A percentile compares a stretch with the other conserved stretches of the same genome.
phyloP scores from a whole-genome alignment of 2,797 vertebrate genomes.

The Channa striata region DNA sequence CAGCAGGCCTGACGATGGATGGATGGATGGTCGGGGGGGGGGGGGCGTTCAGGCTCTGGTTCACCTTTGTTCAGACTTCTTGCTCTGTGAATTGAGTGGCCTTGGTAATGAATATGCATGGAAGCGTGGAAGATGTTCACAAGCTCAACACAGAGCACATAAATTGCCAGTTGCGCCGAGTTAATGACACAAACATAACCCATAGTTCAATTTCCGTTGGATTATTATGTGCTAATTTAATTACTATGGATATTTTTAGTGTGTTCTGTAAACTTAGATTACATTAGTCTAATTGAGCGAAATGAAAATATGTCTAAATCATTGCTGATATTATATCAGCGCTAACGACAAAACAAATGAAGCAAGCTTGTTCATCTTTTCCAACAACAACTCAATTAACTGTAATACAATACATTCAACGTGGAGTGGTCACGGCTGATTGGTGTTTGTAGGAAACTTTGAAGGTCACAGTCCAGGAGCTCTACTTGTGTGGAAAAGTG shows the following conservation, averaged over 20 bases:
- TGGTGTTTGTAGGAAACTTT: conserved; percentile 62
- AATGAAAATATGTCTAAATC: conserved; percentile 64
- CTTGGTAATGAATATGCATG: conserved; percentile 75
- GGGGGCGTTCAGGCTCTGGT: conserved; percentile 62
- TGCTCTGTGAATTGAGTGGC: conserved; percentile 60
- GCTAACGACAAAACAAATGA: conserved; percentile 67
- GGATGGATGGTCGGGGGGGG: conserved; percentile 59
- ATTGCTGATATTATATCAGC: conserved; percentile 60
- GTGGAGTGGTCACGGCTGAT: conserved; percentile 47
- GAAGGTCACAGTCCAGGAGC: conserved; percentile 70
- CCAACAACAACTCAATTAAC: conserved; percentile 68
- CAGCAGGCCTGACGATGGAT: conserved; percentile 59
- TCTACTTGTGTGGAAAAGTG: conserved; percentile 53
- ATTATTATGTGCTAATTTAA: conserved; percentile 72
- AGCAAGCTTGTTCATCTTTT: conserved; percentile 50
- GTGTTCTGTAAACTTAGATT: conserved; percentile 74
- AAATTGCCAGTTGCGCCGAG: conserved; percentile 76
- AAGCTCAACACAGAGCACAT: conserved; percentile 70
- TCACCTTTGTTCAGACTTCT: conserved; percentile 70
- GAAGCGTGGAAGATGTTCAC: conserved; percentile 65
- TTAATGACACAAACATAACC: conserved; percentile 81
- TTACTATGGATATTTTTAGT: conserved; percentile 71
- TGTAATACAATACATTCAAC: conserved; percentile 44
- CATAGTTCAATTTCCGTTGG: conserved; percentile 75
- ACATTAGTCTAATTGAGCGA: conserved; percentile 72